A percentile compares a stretch with the other conserved stretches of the same genome.
These are phyloP conservation scores for Andrena dorsata DNA, from an alignment of 2,888 invertebrate species.

Conservation along the genomic window DNA sequence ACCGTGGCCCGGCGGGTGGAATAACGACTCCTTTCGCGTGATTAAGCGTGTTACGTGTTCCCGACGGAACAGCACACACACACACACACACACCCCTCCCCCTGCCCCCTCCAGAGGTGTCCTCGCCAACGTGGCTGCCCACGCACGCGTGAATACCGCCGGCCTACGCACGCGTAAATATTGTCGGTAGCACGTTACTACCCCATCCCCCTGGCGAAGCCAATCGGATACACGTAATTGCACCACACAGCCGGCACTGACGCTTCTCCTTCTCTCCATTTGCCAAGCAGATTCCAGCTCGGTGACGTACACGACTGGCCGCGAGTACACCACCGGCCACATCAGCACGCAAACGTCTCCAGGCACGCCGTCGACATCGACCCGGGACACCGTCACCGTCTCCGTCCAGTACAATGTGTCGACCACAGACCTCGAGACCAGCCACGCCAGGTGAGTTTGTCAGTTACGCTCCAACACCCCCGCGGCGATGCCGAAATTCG, in stretches of 20 bases:
- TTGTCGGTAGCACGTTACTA: constrained; percentile 61
- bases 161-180: constrained; percentile 73
- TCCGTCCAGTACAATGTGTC: constrained; percentile 80
- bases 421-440: constrained; percentile 78
- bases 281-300: constrained; percentile 80
- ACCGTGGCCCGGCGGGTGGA: background rate
- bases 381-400: constrained; percentile 79
- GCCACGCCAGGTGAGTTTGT: constrained; percentile 78
- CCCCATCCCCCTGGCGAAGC: constrained; percentile 40
- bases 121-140: constrained; percentile 60
- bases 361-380: constrained; percentile 75
- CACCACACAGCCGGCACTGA: constrained; percentile 42
- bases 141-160: constrained; percentile 74
- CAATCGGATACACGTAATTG: constrained; percentile 58
- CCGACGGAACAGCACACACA: constrained; percentile 34
- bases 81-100: no score
- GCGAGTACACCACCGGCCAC: constrained; percentile 80
- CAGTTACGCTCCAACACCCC: constrained; percentile 31
- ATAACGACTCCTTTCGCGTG: constrained; percentile 5
- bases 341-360: constrained; percentile 76
- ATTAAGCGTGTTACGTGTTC: constrained; percentile 36
- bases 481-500: constrained; percentile 28
- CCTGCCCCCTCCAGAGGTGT: constrained; percentile 29
- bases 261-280: constrained; percentile 41
- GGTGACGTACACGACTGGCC: constrained; percentile 80